Base-by-base conservation (phyloP, 2,797 vertebrate species). In the Distichodus sexfasciatus region DNA sequence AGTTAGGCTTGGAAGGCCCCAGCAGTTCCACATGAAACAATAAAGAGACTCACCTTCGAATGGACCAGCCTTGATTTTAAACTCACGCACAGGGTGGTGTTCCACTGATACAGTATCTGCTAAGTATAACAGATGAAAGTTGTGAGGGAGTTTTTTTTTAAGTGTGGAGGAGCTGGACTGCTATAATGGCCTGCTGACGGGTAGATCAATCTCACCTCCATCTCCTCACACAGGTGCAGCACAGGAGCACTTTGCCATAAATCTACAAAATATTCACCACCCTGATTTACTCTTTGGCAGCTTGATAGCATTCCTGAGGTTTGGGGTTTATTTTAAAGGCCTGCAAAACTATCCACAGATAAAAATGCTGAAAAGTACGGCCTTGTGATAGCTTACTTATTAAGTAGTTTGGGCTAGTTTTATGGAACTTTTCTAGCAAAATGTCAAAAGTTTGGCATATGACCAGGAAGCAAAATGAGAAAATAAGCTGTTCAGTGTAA, bases 241-340 rank as follows among this genome's bases (percentile, higher is more conserved):
- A 75, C 63, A 50, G 74, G 59, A 79, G 71, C 58, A 26, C 40
- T 4, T 72, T 81, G 73, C 76, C 85, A 83, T 81, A 81, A 79
- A 84, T 82, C 63, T 67, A 14, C 8, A 17, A 48, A 43, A 55
- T 74, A 38, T 82, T 70, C 71, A 35, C 23, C 68, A 82, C 61
- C 75, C 77, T 81, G 66, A 76, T 82, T 83, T 76, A 50, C 51
- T 67, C 41, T 77, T 80, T 80, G 85, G 80, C 84, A 60, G 21
- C 53, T 47, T 70, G 69, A 76, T 64, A 72, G 75, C 78, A 78
- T 87, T 87, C 82, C 62, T 69, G 36, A 50, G 53, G 26, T 50
- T 46, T 4, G 43, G 35, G 41, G 8, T 72, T 61, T 54, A 2
- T 19, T 46, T 66, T 46, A 53, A 54, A 54, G 60, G n/a, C n/a